Conservation (phyloP, 1,140 invertebrate species). For the Sinonovacula constricta region DNA sequence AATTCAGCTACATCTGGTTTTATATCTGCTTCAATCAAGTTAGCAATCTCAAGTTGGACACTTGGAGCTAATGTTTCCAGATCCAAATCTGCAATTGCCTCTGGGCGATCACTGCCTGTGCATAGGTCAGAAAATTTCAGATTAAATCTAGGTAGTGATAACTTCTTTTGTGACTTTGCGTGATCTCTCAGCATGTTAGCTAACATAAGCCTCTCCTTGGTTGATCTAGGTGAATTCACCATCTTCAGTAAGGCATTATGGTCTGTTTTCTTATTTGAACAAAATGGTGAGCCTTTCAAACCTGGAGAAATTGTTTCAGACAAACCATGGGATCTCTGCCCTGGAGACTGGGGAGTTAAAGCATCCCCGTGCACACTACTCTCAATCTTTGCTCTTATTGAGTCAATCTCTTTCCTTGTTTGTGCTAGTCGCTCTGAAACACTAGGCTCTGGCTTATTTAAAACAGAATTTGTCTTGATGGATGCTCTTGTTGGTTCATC, state of each 20-base stretch:
- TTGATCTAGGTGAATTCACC: slow-evolving; percentile 44
- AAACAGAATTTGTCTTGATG: background rate
- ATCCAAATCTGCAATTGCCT: slow-evolving; percentile 26
- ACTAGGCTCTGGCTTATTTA: background rate
- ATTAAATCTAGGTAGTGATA: slow-evolving; percentile 48
- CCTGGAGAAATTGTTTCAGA: background rate
- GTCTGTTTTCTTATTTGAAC: background rate
- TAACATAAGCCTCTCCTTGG: slow-evolving; percentile 37
- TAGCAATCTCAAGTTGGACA: slow-evolving; percentile 43
- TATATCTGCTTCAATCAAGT: slow-evolving; percentile 44
- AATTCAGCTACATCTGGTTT: slow-evolving; percentile 45
- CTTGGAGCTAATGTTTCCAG: slow-evolving; percentile 25
- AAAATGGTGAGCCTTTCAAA: background rate
- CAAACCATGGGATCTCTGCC: background rate
- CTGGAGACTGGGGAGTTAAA: background rate
- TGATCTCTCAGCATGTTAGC: slow-evolving; percentile 44
- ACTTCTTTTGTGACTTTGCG: slow-evolving; percentile 40
- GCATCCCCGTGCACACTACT: slow-evolving; percentile 12
- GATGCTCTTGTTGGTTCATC: background rate
- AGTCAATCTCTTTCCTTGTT: slow-evolving; percentile 39
- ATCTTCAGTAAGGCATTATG: slow-evolving; percentile 25
- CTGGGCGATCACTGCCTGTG: slow-evolving; percentile 17
- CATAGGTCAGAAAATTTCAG: slow-evolving; percentile 43
- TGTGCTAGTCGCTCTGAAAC: slow-evolving; percentile 38
- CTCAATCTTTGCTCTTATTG: slow-evolving; percentile 44